Evolutionary conservation across 2,113 vertebrate species (phyloP).

Genomic region (Podiceps cristatus): DNA sequence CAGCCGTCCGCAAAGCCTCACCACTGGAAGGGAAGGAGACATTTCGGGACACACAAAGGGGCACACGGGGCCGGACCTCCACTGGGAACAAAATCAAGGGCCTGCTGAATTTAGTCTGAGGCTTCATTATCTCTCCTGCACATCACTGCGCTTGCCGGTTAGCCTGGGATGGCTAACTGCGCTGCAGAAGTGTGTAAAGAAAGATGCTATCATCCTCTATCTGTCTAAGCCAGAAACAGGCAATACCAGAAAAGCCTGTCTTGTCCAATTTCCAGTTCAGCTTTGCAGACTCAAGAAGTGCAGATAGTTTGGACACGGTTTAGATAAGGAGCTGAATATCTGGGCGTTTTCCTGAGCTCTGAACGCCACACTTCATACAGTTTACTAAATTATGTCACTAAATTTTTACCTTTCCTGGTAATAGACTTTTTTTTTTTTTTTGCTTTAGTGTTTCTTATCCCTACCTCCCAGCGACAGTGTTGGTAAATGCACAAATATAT

Average conservation of each 20-base stretch:
- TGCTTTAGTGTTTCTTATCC: background rate
- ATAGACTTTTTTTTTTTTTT: slow-evolving; percentile 31
- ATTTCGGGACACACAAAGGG: background rate
- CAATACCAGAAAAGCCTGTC: slow-evolving; percentile 59
- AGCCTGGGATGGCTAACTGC: background rate
- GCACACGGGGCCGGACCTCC: background rate
- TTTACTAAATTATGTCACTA: slow-evolving; percentile 41
- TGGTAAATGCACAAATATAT: background rate
- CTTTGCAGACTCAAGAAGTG: slow-evolving; percentile 60
- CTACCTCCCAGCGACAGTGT: background rate
- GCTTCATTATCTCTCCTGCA: background rate
- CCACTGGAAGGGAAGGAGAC: background rate
- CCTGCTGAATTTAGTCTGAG: background rate
- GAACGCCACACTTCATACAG: background rate
- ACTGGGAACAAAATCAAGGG: background rate
- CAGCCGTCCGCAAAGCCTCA: rapidly evolving
- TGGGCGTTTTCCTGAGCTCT: slow-evolving; percentile 19
- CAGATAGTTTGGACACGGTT: slow-evolving; percentile 66
- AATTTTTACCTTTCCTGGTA: slow-evolving; percentile 25
- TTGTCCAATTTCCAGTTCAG: slow-evolving; percentile 70
- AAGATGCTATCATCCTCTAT: slow-evolving; percentile 66
- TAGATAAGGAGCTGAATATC: slow-evolving; percentile 67
- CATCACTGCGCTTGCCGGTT: slow-evolving; percentile 7
- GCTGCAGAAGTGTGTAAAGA: slow-evolving; percentile 25
- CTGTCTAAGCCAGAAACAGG: slow-evolving; percentile 65